Conservation (phyloP, 1,140 invertebrate genomes). For the Nylanderia fulva region DNA sequence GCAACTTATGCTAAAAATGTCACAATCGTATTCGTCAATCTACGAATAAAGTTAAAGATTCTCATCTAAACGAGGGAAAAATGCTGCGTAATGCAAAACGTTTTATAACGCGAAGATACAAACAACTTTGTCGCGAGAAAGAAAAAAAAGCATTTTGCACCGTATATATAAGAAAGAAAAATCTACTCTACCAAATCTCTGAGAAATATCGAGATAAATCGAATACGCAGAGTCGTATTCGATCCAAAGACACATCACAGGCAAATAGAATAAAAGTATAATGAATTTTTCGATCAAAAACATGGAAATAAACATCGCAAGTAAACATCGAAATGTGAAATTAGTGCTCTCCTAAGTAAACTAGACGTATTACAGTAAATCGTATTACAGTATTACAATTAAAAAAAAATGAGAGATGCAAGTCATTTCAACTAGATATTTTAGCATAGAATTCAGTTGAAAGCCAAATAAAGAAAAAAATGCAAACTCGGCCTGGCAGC, state of each 20-base stretch:
- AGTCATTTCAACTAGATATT: slow-evolving; percentile 52
- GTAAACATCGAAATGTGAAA: slow-evolving; percentile 29
- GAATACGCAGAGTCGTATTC: neutral
- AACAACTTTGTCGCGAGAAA: slow-evolving; percentile 14
- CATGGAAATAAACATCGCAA: slow-evolving; percentile 24
- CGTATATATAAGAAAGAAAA: slow-evolving; percentile 23
- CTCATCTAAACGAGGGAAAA: slow-evolving; percentile 2
- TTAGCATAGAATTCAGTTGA: slow-evolving; percentile 39
- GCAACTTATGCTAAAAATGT: slow-evolving; percentile 23
- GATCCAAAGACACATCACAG: slow-evolving; percentile 23
- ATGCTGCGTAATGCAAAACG: neutral
- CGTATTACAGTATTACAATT: neutral
- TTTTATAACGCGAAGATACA: neutral
- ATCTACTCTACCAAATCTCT: slow-evolving; percentile 40
- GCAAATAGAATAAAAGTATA: slow-evolving; percentile 37
- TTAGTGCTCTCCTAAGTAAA: slow-evolving; percentile 55
- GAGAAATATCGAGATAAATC: slow-evolving; percentile 18
- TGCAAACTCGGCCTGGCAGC: slow-evolving; percentile 65
- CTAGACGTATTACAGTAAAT: slow-evolving; percentile 42
- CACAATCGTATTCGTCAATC: slow-evolving; percentile 15
- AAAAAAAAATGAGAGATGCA: slow-evolving; percentile 62
- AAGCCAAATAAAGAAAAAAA: slow-evolving; percentile 62
- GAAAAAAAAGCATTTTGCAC: slow-evolving; percentile 40
- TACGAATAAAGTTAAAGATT: slow-evolving; percentile 17
- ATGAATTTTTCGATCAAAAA: slow-evolving; percentile 41